Base-by-base conservation (phyloP, 2,113 vertebrate genomes). In the Glaucidium brasilianum region DNA sequence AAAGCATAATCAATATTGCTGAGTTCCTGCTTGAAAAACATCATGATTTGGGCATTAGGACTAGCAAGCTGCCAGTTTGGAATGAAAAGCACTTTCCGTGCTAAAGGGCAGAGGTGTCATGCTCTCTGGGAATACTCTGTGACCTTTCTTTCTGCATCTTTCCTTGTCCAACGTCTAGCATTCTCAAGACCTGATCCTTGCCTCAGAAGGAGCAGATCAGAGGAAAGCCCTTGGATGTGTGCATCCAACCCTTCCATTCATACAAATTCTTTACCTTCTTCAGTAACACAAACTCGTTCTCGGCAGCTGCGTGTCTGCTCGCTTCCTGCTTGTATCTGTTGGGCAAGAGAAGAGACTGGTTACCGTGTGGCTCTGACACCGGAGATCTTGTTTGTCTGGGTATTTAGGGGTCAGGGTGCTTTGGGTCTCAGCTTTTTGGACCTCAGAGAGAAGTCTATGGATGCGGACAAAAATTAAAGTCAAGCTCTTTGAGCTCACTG, bases 311-410 rank as follows among this genome's bases (percentile, higher is more conserved):
- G 43, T 96, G 97, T 55, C 98, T 98, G 89, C 97, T 97, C 71
- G 97, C 97, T 94, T 99, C 98, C 11, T 98, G 98, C 85, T 99
- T 98, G 22, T 99, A 98, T 81, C 98, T 99, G 58, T 37, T 62
- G 55, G 39, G 37, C 26, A 49, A 85, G 30, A 66, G 59, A 83
- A 49, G 29, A 45, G 37, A 34, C 13, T 15, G 27, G 34, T 35
- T 16, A 19, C 10, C 53, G 52, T 25, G 26, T 66, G 16, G 4
- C 37, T 29, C 63, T 32, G 41, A 37, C 43, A 10, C 29, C 34
- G 25, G 34, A 83, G 45, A 60, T 29, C 55, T 64, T 16, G 16
- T 25, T 50, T 56, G 32, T 30, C 17, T 66, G 34, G 25, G 16
- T 72, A 7, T 55, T 72, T 52, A 45, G 64, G 43, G 43, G 23